phyloP scores from a whole-genome alignment of 2,113 vertebrate genomes.

The Eleginops maclovinus region DNA sequence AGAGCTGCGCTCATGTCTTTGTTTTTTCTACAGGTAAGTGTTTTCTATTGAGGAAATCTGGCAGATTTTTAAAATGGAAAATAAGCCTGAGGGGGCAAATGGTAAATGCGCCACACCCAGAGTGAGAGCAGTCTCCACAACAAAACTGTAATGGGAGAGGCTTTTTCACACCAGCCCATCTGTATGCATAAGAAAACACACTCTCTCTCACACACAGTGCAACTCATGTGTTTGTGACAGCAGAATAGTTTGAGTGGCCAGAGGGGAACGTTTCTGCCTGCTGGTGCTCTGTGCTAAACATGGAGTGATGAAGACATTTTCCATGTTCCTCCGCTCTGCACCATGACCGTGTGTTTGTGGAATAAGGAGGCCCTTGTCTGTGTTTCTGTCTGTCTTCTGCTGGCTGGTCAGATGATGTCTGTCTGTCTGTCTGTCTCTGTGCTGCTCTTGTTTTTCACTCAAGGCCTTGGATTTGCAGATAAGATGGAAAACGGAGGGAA shows the following conservation, averaged over 20 bases:
- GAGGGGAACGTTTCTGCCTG: constrained; percentile 50
- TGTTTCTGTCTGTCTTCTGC: constrained; percentile 29
- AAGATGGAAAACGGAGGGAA: constrained; percentile 15
- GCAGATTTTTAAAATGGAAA: constrained; percentile 71
- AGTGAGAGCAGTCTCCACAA: constrained; percentile 49
- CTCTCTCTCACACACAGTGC: constrained; percentile 16
- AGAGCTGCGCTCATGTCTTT: neutral
- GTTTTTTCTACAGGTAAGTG: constrained; percentile 20
- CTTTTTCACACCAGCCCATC: constrained; percentile 75
- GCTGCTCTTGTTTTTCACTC: constrained; percentile 22
- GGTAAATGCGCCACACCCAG: constrained; percentile 66
- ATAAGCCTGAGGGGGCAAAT: constrained; percentile 63
- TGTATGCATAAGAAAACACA: constrained; percentile 75
- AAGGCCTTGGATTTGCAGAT: constrained; percentile 3
- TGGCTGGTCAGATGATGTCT: constrained; percentile 47
- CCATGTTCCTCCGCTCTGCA: constrained; percentile 58
- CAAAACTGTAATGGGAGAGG: constrained; percentile 69
- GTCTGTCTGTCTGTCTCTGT: constrained; percentile 37
- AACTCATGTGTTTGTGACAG: constrained; percentile 33
- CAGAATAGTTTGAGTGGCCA: neutral
- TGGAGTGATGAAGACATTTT: constrained; percentile 70
- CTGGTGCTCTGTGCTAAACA: constrained; percentile 36
- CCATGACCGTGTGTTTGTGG: constrained; percentile 58
- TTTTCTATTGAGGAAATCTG: constrained; percentile 61
- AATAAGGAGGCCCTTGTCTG: constrained; percentile 76